A percentile compares a stretch with the other conserved stretches of the same genome.
Conservation (phyloP, 2,113 vertebrate genomes). For the Notarius quadriscutis region DNA sequence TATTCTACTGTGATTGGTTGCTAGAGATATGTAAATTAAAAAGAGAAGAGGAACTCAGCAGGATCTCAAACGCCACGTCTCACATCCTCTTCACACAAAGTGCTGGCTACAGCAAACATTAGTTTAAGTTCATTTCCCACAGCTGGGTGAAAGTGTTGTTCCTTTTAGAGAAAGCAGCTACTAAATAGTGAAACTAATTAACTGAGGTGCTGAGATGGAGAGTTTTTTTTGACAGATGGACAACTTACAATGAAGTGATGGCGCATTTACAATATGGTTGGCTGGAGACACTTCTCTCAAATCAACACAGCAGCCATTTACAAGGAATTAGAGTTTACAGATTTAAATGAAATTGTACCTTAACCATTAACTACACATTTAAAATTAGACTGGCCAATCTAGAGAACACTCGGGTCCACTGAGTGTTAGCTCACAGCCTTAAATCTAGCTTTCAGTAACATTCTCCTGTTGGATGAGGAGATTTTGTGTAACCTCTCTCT, state of each 20-base stretch:
- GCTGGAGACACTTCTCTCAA: background rate
- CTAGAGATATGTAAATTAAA: background rate
- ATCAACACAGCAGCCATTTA: background rate
- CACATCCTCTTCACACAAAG: conserved; percentile 1
- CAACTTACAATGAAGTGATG: background rate
- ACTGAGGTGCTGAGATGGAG: background rate
- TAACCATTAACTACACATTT: background rate
- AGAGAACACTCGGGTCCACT: background rate
- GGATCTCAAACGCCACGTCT: background rate
- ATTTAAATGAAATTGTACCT: background rate
- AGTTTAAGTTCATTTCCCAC: background rate
- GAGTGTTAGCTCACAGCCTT: background rate
- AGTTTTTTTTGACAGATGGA: too few species aligned
- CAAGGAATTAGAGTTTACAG: background rate
- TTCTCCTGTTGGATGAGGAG: background rate
- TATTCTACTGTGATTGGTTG: background rate
- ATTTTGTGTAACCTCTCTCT: background rate
- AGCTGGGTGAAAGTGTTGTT: background rate
- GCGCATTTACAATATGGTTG: background rate
- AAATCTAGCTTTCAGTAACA: background rate
- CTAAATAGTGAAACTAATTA: background rate
- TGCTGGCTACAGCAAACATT: background rate
- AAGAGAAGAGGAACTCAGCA: conserved; percentile 6
- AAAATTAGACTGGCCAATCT: background rate
- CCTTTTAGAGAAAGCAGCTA: background rate